These are phyloP conservation scores for Enteromius afrohamiltoni DNA, from an alignment of 2,797 vertebrate genomes.

Conservation along the genomic window DNA sequence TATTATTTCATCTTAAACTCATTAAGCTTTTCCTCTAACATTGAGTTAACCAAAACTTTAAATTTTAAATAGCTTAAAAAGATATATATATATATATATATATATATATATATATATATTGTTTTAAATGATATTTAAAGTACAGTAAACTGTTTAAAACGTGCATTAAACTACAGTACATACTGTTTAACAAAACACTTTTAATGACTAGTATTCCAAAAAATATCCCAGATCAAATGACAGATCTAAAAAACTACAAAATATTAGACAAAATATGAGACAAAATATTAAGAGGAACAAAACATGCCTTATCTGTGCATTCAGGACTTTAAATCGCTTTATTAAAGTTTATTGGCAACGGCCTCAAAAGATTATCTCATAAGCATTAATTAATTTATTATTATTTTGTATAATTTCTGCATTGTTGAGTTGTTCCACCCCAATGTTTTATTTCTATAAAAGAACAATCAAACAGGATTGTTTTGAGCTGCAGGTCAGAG, in stretches of 20 bases:
- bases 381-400: slow-evolving; percentile 10
- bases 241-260: slow-evolving; percentile 28
- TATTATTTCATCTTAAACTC: not conserved
- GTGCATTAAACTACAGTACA: not conserved
- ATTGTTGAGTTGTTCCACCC: slow-evolving; percentile 33
- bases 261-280: no score
- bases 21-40: not conserved
- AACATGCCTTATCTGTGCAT: slow-evolving; percentile 61
- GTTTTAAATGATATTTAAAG: not conserved
- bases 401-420: slow-evolving; percentile 21
- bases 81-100: no score
- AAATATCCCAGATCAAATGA: not conserved
- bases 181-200: not conserved
- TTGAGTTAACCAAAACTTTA: not conserved
- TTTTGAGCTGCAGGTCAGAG: slow-evolving; percentile 56
- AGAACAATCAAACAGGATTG: slow-evolving; percentile 43
- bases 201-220: not conserved
- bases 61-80: not conserved
- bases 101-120: no score
- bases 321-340: slow-evolving; percentile 46
- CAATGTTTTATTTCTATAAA: slow-evolving; percentile 46
- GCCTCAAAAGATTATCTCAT: slow-evolving; percentile 31
- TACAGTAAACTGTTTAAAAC: no score
- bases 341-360: slow-evolving; percentile 27
- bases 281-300: slow-evolving; percentile 42